phyloP scores from a whole-genome alignment of 2,888 invertebrate species.

The Tuta absoluta region DNA sequence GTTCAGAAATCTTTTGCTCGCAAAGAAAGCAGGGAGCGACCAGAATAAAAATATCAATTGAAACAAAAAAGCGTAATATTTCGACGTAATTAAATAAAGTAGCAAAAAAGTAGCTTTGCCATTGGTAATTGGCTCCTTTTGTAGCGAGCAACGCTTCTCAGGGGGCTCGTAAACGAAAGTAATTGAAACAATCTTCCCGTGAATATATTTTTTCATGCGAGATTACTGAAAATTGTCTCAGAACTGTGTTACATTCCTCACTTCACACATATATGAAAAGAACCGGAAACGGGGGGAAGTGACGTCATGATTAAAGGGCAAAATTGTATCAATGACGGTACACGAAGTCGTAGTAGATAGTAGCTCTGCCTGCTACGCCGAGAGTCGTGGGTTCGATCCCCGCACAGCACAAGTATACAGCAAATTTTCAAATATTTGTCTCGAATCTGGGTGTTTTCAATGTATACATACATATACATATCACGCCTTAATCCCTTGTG shows the following conservation, averaged over 20 bases:
- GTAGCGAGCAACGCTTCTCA: conserved; percentile 44
- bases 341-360: too few species aligned
- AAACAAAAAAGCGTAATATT: neutral
- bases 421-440: too few species aligned
- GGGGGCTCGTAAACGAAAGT: conserved; percentile 53
- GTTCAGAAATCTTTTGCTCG: neutral
- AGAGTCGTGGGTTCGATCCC: too few species aligned
- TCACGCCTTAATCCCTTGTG: too few species aligned
- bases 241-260: conserved; percentile 31
- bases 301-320: too few species aligned
- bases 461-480: too few species aligned
- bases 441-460: too few species aligned
- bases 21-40: neutral
- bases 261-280: conserved; percentile 22
- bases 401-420: too few species aligned
- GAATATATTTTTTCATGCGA: conserved; percentile 46
- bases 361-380: too few species aligned
- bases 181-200: conserved; percentile 53
- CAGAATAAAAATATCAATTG: conserved; percentile 2
- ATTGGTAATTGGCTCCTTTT: conserved; percentile 46
- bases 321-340: too few species aligned
- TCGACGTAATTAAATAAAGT: conserved; percentile 26
- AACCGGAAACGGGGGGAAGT: too few species aligned
- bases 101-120: conserved; percentile 27
- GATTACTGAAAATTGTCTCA: conserved; percentile 39